Evolutionary conservation across 2,113 vertebrate genomes (phyloP).

Genomic region (Corythaeola cristata): DNA sequence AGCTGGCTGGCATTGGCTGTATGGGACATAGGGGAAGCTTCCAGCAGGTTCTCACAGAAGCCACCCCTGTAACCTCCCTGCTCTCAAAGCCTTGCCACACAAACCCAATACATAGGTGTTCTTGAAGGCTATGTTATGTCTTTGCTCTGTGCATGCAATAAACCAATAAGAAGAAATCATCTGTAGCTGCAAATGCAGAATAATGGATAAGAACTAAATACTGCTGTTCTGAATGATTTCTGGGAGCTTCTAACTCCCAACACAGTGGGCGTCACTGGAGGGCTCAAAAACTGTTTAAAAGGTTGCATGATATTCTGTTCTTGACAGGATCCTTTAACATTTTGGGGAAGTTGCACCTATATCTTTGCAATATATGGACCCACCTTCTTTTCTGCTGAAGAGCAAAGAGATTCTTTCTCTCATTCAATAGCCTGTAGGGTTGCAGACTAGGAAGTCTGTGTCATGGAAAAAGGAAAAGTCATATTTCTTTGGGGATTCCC

Average conservation of each 20-base stretch:
- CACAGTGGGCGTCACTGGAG: not conserved
- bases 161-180: not conserved
- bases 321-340: not conserved
- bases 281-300: not conserved
- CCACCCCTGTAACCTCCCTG: not conserved
- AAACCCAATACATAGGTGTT: not conserved
- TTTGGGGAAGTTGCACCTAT: not conserved
- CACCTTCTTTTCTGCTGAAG: not conserved
- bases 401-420: not conserved
- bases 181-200: not conserved
- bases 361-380: not conserved
- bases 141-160: not conserved
- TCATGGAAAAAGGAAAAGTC: not conserved
- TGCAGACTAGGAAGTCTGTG: not conserved
- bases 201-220: not conserved
- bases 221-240: not conserved
- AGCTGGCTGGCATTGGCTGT: not conserved
- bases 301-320: not conserved
- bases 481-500: not conserved
- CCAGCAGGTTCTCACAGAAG: not conserved
- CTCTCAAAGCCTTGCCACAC: not conserved
- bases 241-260: not conserved
- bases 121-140: not conserved
- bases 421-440: not conserved
- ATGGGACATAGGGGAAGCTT: not conserved